Evolutionary conservation across 2,113 vertebrate genomes (phyloP).

Genomic region (Pitta sordida): DNA sequence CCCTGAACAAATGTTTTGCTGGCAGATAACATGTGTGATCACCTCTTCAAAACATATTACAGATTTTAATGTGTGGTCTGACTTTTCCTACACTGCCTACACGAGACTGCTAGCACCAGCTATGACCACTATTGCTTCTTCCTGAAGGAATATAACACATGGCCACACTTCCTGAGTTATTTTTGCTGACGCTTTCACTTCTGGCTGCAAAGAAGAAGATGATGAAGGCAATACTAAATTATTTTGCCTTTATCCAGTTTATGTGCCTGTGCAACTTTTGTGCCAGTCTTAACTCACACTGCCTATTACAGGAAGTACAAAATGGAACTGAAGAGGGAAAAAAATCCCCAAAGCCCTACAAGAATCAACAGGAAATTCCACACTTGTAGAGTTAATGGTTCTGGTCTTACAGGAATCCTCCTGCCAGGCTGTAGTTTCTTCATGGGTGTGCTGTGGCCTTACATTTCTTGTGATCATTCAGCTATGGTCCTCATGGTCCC

Average conservation of each 20-base stretch:
- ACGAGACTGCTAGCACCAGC: background rate
- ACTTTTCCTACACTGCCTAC: background rate
- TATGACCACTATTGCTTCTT: background rate
- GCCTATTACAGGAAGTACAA: background rate
- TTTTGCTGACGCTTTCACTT: background rate
- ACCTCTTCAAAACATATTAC: background rate
- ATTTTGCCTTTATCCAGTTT: background rate
- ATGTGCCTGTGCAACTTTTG: background rate
- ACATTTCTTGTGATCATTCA: constrained; percentile 33
- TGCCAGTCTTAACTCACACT: background rate
- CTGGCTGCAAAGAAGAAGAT: background rate
- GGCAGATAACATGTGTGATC: background rate
- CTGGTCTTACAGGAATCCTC: background rate
- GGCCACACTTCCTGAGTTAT: background rate
- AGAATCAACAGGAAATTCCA: background rate
- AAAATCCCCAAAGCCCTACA: too few relatives aligned
- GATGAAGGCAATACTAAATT: background rate
- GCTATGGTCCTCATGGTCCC: constrained; percentile 64
- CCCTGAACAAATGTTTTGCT: background rate
- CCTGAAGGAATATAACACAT: background rate
- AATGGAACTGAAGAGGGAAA: background rate
- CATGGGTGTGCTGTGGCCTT: background rate
- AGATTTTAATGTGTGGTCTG: background rate
- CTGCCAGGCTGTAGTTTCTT: background rate
- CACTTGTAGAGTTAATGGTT: background rate